Base-by-base conservation (phyloP, 2,888 invertebrate genomes). In the Platycheirus rosarum region DNA sequence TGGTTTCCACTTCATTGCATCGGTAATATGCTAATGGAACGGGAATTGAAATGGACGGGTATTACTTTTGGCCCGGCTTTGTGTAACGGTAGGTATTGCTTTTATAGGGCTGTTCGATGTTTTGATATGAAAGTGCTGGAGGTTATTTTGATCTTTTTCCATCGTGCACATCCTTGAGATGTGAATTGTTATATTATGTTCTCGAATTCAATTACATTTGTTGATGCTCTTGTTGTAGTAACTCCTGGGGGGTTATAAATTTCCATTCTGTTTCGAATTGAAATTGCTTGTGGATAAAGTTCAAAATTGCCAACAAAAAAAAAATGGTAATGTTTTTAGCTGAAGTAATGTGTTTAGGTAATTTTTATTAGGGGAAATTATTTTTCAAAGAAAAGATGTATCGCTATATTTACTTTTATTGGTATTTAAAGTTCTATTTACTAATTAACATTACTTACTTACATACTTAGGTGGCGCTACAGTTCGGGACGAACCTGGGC, bases 11-110 rank as follows among this genome's bases (percentile, higher is more conserved):
- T 69, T 69, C 79, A 79, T 60, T 74, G 65, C 79, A 40, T 63
- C 57, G 40, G 32, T 73, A 62, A 78, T 73, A 78, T 80, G 69
- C 63, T 74, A 75, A 80, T 80, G 69, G 70, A 70, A 70, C 49
- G 42, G n/a, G 63, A 63, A 71, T 44, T 37, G 65, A 65, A 70
- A 70, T 77, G 69, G 69, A 46, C 55, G 20, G 14, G 18, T 3
- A 20, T 23, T 37, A 29, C 48, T 42, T 49, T 66, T 40, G 9
- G 5, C 9, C 37, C 26, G n/a, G 37, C 35, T 7, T 23, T 23
- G 26, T 46, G 14, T 69, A 29, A 8, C 35, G 18, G n/a, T 23
- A 23, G 13, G 23, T 18, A 37, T 48, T 46, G 8, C 20, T 55
- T 57, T 55, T 74, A 42, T 68, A 55, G 26, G n/a, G n/a, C 29